Evolutionary conservation across 2,888 invertebrate genomes (phyloP), one percentile per base, ranked within the genome.

Genomic region (Augochlorella aurata): DNA sequence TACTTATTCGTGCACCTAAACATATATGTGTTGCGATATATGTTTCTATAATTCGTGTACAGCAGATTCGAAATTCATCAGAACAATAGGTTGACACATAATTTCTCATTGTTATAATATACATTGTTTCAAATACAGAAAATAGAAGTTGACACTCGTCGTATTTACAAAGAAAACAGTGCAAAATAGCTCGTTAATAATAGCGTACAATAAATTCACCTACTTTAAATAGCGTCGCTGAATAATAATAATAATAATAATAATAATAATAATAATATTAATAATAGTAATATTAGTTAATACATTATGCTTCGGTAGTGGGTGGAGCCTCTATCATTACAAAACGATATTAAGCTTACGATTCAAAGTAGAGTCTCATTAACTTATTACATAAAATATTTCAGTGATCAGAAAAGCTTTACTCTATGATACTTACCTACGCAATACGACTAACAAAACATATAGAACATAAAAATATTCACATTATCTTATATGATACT

Each of bases 101-200:
- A 58, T 74, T 70, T 87, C 87, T 38, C 82, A 85, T 86, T 87
- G 63, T 72, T 58, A 24, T 63, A 69, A 74, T 77, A 14, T 67
- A 77, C 68, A 72, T 76, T 58, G 63, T 68, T 65, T 83, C 85
- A 85, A 78, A 82, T 85, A 82, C 73, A 84, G 75, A 63, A 76
- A 47, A 44, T 65, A 81, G 63, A 65, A 50, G 65, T 78, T 79
- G 50, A 66, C 85, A 70, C 70, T 45, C 68, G 71, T 81, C 52
- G 54, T 88, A 90, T 90, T 88, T 88, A 87, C 88, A 90, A 79
- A 83, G 74, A 72, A 88, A 84, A 84, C 82, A 14, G 65, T 85
- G 77, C 74, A 77, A 80, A 87, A 83, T 79, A 69, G 77, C 49
- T 67, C n/a, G 50, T 77, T 63, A 69, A 74, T 73, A 66, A 63